Percentiles rank a stretch among this genome's conserved stretches.
These are phyloP conservation scores for Paedocypris sp. DNA, from an alignment of 2,113 vertebrate genomes.

Conservation along the genomic window DNA sequence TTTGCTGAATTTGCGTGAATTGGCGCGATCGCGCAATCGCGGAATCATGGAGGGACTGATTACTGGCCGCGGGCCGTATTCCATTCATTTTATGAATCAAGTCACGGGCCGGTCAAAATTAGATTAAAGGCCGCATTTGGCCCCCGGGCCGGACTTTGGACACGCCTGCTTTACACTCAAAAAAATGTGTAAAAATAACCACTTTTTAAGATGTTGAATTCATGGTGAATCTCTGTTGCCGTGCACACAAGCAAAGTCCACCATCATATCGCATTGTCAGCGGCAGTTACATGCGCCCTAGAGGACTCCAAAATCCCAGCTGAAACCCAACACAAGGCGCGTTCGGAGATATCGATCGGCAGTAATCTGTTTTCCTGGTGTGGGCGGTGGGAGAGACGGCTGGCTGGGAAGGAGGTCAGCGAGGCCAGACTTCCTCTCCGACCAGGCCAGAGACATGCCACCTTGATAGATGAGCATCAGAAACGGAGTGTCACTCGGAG, in stretches of 20 bases:
- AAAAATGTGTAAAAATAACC: no score
- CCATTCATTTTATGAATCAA: no score
- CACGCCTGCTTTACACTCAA: no score
- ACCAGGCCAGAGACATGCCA: slow-evolving; percentile 29
- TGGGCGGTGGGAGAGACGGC: slow-evolving; percentile 18
- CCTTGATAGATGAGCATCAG: slow-evolving; percentile 51
- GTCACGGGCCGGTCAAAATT: no score
- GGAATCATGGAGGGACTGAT: no score
- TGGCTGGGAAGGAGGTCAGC: slow-evolving; percentile 31
- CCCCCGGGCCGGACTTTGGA: no score
- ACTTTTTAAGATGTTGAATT: no score
- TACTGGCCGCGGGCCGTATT: no score
- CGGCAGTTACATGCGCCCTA: not conserved
- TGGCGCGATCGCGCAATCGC: no score
- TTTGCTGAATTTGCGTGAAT: no score
- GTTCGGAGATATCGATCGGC: slow-evolving; percentile 5
- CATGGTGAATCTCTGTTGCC: no score
- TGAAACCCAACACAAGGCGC: not conserved
- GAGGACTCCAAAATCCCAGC: slow-evolving; percentile 6
- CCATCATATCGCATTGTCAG: slow-evolving; percentile 20
- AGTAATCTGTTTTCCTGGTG: slow-evolving; percentile 32
- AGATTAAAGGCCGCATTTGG: no score
- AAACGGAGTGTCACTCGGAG: slow-evolving; percentile 41
- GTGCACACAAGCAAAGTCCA: slow-evolving; percentile 31
- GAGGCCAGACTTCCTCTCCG: slow-evolving; percentile 25